Evolutionary conservation across 2,888 invertebrate species (phyloP), one percentile per base, ranked within the genome.

Genomic region (Gryllus longicercus): DNA sequence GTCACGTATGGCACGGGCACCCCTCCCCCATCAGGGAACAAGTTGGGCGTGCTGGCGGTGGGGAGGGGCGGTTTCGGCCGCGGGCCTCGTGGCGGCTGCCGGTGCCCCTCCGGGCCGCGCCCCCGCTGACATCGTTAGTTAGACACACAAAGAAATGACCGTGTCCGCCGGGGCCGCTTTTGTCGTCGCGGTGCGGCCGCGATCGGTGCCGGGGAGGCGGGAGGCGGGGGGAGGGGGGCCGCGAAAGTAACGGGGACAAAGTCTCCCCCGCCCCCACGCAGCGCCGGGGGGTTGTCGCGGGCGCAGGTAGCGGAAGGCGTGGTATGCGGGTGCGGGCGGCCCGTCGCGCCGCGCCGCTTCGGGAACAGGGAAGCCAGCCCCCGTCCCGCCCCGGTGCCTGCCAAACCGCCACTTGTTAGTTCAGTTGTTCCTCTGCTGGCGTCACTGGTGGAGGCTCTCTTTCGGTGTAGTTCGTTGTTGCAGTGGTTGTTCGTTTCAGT

Each of bases 71-170:
- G 38, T 38, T 5, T 8, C 38, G 38, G 38, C 38, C 38, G 38
- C 8, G 21, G 38, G 38, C 5, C 38, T 38, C 38, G 38, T 8
- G 38, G 63, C 63, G 63, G 16, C 63, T 63, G 63, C 8, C 38
- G 8, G 16, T 63, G 63, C n/a, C 63, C 63, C 63, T n/a, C 63
- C 4, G 63, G 16, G 63, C 63, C 63, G n/a, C 16, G 63, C 14
- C 63, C 63, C 63, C 63, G 14, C n/a, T n/a, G 63, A 63, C 63
- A 63, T 63, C 63, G 63, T 63, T 63, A 63, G 63, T 63, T 63
- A 63, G 63, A n/a, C 63, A 63, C 63, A 63, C 63, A 63, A 63
- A 63, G 63, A 63, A 63, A 63, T 63, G 63, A 63, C 63, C 63
- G 63, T 5, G 38, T 5, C 38, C 38, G 38, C 38, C 38, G 38